Evolutionary conservation across 2,797 vertebrate genomes (phyloP), one percentile per base, ranked within the genome.

Genomic region (Rhyacichthys aspro): DNA sequence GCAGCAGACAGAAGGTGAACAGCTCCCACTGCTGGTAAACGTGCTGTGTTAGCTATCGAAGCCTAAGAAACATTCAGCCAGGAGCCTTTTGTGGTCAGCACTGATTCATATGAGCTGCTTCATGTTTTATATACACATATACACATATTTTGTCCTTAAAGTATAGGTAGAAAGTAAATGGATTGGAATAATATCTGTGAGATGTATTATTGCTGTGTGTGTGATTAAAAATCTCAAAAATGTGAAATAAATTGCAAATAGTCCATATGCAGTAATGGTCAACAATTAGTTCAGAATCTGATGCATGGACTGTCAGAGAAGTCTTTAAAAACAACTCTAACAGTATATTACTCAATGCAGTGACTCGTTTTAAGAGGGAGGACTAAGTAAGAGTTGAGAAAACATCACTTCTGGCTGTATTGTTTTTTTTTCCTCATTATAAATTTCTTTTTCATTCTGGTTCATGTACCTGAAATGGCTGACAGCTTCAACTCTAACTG

Each of bases 1-100:
- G 58, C 60, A 37, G 38, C 8, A 12, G 36, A 71, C 23, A 32
- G 55, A 69, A 78, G 76, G 63, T 48, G 47, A 82, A 83, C 57
- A 85, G 85, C 81, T 45, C 85, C 83, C 74, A 85, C 90, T 90
- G 79, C 83, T 89, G 90, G 88, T 56, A 11, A 55, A 67, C 15
- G 43, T 16, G 11, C n/a, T 15, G 9, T n/a, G 60, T 19, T 1
- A 15, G 54, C 28, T 36, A 8, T n/a, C 44, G 50, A 36, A 63
- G 53, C 63, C 23, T 2, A 37, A 65, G 11, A 45, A 23, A 41
- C 37, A 11, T 45, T 0, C 6, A 52, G 7, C 39, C 0, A 3
- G 8, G n/a, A 38, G 11, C 11, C 10, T 36, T 53, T 33, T 32
- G 36, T 17, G 1, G 38, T 16, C 18, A 33, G 17, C 33, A 44